Evolutionary conservation across 2,888 invertebrate genomes (phyloP), one percentile per base, ranked within the genome.

Genomic region (Ceraclea dissimilis): DNA sequence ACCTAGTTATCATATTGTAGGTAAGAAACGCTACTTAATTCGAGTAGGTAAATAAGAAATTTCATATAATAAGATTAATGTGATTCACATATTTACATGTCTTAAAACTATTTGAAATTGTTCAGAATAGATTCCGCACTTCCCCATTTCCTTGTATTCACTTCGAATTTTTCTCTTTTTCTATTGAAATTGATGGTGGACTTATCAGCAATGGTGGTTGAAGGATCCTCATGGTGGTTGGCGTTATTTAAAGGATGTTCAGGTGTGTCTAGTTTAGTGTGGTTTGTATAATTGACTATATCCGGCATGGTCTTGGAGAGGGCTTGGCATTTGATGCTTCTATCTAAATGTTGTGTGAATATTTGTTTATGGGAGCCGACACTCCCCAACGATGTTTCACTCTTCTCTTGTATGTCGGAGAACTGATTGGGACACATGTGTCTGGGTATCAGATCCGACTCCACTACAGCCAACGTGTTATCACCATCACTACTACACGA

Each of bases 261-360:
- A 1, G 20, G 16, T 16, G 18, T 5, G 19, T 59, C 51, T 13
- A 39, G 2, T 39, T 51, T 52, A 2, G 16, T 26, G 13, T 51
- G 56, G 13, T 51, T 19, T 2, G 50, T 54, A 47, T 56, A 58
- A 33, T 62, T 58, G 1, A 62, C 62, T 26, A 62, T 62, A 51
- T 62, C 62, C 2, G 60, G 60, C 60, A 62, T 60, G 8, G 62
- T 62, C 33, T 56, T 62, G 1, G 61, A 61, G 43, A 59, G 59
- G 2, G 48, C 47, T 13, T 47, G 16, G 2, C 16, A 20, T 31
- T 51, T 49, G n/a, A 56, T 50, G 16, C 19, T 48, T 10, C 43
- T 49, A 13, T 57, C 54, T 2, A 50, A 34, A 11, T 17, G 21
- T 49, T 52, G 43, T 8, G 18, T 26, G 13, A 39, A 39, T n/a